phyloP scores from a whole-genome alignment of 2,797 vertebrate species.

The Chelon labrosus region DNA sequence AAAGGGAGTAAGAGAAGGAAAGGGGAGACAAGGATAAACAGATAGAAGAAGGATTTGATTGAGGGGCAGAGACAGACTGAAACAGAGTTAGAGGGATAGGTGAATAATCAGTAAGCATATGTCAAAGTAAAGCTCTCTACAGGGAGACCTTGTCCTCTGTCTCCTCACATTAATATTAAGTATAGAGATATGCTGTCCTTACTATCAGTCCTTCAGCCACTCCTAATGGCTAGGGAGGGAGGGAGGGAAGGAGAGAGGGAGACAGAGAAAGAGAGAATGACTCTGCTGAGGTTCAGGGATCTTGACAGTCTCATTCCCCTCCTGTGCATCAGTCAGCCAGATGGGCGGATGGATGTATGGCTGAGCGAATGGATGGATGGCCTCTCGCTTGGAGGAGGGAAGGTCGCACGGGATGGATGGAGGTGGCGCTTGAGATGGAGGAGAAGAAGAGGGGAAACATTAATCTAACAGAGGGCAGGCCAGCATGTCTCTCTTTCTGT shows the following conservation, averaged over 20 bases:
- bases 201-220: constrained; percentile 72
- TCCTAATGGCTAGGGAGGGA: constrained; percentile 60
- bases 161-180: constrained; percentile 80
- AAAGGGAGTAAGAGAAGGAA: constrained; percentile 18
- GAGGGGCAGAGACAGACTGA: constrained; percentile 43
- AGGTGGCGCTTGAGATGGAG: constrained; percentile 71
- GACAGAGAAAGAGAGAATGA: constrained; percentile 53
- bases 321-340: constrained; percentile 79
- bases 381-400: constrained; percentile 72
- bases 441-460: constrained; percentile 71
- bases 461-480: constrained; percentile 77
- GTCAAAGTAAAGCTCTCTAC: constrained; percentile 77
- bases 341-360: constrained; percentile 74
- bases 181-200: constrained; percentile 73
- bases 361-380: constrained; percentile 74
- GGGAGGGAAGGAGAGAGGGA: constrained; percentile 28
- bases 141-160: constrained; percentile 80
- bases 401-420: constrained; percentile 75
- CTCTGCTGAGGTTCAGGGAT: constrained; percentile 78
- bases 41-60: constrained; percentile 19
- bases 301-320: constrained; percentile 81
- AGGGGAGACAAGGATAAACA: constrained; percentile 48
- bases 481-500: constrained; percentile 44
- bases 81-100: constrained; percentile 58
- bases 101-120: constrained; percentile 69